Evolutionary conservation across 2,113 vertebrate genomes (phyloP).

Genomic region (Misgurnus anguillicaudatus): DNA sequence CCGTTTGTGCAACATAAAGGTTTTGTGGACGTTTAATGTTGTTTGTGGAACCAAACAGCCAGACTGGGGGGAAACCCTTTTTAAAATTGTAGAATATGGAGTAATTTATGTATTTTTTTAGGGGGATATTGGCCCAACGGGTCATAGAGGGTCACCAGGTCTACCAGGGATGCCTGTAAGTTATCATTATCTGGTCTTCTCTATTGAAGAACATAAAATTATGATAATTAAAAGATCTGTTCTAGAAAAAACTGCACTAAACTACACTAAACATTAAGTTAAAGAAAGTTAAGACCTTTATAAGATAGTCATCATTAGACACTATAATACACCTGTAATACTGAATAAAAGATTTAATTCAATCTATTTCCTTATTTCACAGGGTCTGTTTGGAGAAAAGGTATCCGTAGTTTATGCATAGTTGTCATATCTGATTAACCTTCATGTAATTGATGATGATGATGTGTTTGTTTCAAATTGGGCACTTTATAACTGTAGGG

Average conservation of each 20-base stretch:
- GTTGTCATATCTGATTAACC: not conserved
- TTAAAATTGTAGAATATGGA: too few species aligned
- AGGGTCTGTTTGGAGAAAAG: constrained; percentile 78
- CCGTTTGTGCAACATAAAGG: too few species aligned
- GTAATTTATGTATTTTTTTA: constrained; percentile 53
- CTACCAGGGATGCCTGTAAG: constrained; percentile 75
- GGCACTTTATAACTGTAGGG: constrained; percentile 67
- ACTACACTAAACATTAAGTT: not conserved
- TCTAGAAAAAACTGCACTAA: too few species aligned
- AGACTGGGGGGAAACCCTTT: too few species aligned
- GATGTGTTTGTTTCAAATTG: not conserved
- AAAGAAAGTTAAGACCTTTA: not conserved
- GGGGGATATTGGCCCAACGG: constrained; percentile 73
- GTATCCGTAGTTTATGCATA: constrained; percentile 52
- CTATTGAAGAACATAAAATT: not conserved
- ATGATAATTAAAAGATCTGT: not conserved
- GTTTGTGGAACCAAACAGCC: too few species aligned
- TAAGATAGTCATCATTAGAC: too few species aligned
- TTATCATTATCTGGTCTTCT: not conserved
- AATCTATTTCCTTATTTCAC: constrained; percentile 50
- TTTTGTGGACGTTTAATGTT: too few species aligned
- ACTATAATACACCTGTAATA: not conserved
- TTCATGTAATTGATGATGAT: not conserved
- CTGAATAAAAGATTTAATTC: constrained; percentile 16
- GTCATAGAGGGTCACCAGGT: constrained; percentile 70